Conservation (phyloP, 2,888 invertebrate species). For the Metopia argyrocephala region DNA sequence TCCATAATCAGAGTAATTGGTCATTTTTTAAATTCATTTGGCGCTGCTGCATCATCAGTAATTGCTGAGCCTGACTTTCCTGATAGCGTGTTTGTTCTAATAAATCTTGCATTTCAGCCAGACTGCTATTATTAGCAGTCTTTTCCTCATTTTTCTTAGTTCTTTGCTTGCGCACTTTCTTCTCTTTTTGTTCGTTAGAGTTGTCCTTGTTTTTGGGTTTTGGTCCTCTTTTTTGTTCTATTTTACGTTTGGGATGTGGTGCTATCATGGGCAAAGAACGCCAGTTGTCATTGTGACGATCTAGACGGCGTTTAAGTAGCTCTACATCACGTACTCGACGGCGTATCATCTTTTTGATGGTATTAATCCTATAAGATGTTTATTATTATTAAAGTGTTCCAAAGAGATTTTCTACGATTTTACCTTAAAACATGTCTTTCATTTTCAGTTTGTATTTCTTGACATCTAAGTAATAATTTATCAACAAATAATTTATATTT, state of each 20-base stretch:
- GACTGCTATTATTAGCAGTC: not conserved
- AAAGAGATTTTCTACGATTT: slow-evolving; percentile 1
- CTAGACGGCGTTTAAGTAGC: slow-evolving; percentile 74
- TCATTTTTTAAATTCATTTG: slow-evolving; percentile 62
- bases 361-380: slow-evolving; percentile 70
- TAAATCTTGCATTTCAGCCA: slow-evolving; percentile 42
- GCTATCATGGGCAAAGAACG: slow-evolving; percentile 75
- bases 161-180: slow-evolving; percentile 70
- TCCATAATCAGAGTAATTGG: slow-evolving; percentile 44
- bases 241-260: slow-evolving; percentile 75
- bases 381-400: not conserved
- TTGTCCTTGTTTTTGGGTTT: slow-evolving; percentile 73
- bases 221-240: slow-evolving; percentile 77
- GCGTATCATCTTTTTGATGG: slow-evolving; percentile 74
- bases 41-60: slow-evolving; percentile 63
- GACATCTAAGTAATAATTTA: slow-evolving; percentile 73
- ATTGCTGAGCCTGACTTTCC: slow-evolving; percentile 62
- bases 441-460: slow-evolving; percentile 76
- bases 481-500: slow-evolving; percentile 74
- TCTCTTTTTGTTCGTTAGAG: slow-evolving; percentile 61
- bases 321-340: slow-evolving; percentile 74
- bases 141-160: slow-evolving; percentile 65
- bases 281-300: slow-evolving; percentile 77
- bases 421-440: slow-evolving; percentile 76
- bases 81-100: slow-evolving; percentile 51